These are phyloP conservation scores for Grammomys surdaster DNA, from an alignment of 2,113 vertebrate species.

Conservation along the genomic window DNA sequence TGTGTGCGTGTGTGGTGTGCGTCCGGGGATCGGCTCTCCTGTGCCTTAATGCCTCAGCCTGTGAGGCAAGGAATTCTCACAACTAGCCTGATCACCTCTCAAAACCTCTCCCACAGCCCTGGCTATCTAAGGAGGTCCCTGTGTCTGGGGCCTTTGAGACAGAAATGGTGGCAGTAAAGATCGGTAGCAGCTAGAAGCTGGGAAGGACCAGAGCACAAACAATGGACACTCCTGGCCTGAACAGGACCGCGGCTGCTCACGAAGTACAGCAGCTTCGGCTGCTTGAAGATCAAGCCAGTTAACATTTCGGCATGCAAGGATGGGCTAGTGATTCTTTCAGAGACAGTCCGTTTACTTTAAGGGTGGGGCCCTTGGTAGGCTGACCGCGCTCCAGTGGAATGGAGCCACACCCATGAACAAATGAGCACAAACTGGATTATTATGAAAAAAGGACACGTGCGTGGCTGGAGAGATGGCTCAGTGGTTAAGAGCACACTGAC, in stretches of 20 bases:
- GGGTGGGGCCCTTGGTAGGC: background rate
- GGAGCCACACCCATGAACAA: background rate
- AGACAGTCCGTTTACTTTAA: background rate
- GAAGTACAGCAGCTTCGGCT: background rate
- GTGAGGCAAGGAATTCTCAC: background rate
- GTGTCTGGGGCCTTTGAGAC: background rate
- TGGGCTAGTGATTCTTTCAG: background rate
- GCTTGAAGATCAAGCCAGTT: background rate
- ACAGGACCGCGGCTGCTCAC: background rate
- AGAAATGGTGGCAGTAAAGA: background rate
- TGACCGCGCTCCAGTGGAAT: background rate
- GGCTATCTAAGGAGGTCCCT: background rate
- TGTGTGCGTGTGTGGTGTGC: rapidly evolving
- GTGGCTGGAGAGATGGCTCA: too few relatives aligned
- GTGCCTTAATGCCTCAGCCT: rapidly evolving
- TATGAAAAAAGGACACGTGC: background rate
- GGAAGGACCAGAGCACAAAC: background rate
- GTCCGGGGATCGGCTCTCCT: background rate
- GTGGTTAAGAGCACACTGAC: too few relatives aligned
- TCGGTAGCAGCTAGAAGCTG: background rate
- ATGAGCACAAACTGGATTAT: background rate
- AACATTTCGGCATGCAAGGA: background rate
- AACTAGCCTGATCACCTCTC: background rate
- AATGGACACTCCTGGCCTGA: background rate
- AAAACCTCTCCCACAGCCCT: background rate